phyloP scores from a whole-genome alignment of 1,140 invertebrate genomes.

The Brachionus angularis region DNA sequence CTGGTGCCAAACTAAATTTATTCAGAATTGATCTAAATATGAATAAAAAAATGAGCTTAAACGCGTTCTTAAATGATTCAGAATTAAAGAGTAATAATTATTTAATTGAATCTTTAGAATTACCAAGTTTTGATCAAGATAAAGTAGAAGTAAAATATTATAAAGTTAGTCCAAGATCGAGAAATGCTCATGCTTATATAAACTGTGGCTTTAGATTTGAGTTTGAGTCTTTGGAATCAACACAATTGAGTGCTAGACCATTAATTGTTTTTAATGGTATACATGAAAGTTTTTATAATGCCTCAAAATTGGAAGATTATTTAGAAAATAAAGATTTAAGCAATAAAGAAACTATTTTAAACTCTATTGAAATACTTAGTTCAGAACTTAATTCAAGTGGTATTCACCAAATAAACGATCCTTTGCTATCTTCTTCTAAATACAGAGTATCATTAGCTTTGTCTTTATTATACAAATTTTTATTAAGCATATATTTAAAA shows the following conservation, averaged over 20 bases:
- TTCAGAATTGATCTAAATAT: constrained; percentile 50
- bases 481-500: not conserved
- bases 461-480: constrained; percentile 1
- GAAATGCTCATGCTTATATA: constrained; percentile 37
- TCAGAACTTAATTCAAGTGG: constrained; percentile 19
- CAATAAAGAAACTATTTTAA: not conserved
- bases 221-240: constrained; percentile 46
- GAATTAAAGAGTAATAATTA: constrained; percentile 9
- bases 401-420: not conserved
- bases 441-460: constrained; percentile 6
- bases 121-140: not conserved
- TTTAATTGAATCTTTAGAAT: not conserved
- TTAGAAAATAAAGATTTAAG: not conserved
- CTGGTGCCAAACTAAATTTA: not conserved
- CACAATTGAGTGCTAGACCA: constrained; percentile 44
- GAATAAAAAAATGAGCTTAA: not conserved
- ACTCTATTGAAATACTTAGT: not conserved
- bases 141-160: constrained; percentile 47
- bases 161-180: constrained; percentile 36
- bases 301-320: not conserved
- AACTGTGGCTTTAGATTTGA: constrained; percentile 21
- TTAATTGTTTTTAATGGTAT: constrained; percentile 16
- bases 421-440: not conserved
- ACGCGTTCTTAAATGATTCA: not conserved
- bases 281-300: not conserved